Conservation (phyloP, 1,140 invertebrate genomes). For the Cotesia typhae region DNA sequence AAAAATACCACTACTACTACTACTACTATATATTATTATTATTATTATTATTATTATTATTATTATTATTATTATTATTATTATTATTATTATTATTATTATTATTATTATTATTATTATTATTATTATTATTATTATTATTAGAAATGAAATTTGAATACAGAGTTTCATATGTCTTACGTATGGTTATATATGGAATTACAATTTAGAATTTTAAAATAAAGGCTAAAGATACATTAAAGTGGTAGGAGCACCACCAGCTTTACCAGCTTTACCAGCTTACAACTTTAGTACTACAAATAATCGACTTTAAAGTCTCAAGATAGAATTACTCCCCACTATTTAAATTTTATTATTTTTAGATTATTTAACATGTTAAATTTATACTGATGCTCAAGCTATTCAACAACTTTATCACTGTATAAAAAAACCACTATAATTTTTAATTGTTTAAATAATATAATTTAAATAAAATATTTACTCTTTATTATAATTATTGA, state of each 20-base stretch:
- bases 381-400: neutral
- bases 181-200: conserved; percentile 2
- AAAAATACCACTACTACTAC: conserved; percentile 22
- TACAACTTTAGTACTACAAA: conserved; percentile 38
- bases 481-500: neutral
- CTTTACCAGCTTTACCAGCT: conserved; percentile 26
- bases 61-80: neutral
- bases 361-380: conserved; percentile 42
- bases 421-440: no score
- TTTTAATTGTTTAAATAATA: no score
- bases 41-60: no score
- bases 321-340: conserved; percentile 55
- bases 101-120: no score
- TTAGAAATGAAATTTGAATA: conserved; percentile 4
- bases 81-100: neutral
- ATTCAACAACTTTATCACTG: neutral
- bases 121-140: neutral
- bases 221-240: conserved; percentile 3
- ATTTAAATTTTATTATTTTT: conserved; percentile 51
- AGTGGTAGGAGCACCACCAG: neutral
- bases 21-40: no score
- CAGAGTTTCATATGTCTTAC: no score
- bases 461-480: no score
- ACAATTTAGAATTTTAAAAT: conserved; percentile 29
- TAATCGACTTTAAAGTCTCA: conserved; percentile 49